These are phyloP conservation scores for Leptogaster cylindrica DNA, from an alignment of 2,888 invertebrate genomes.

Conservation along the genomic window DNA sequence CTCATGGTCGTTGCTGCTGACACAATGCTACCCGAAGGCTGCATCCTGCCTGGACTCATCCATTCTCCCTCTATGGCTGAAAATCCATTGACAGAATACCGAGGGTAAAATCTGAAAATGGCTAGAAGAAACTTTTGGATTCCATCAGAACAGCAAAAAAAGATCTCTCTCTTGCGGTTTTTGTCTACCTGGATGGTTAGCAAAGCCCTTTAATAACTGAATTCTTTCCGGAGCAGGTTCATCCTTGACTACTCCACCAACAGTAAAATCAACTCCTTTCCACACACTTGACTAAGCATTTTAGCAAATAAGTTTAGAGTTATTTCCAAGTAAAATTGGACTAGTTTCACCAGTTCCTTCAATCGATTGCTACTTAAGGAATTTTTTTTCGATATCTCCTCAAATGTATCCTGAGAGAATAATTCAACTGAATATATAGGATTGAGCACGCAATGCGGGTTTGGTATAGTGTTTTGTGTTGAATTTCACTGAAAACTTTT, in stretches of 20 bases:
- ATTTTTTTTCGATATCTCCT: slow-evolving; percentile 7
- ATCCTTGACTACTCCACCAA: slow-evolving; percentile 6
- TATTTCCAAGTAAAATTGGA: slow-evolving; percentile 27
- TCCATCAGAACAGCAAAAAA: no score
- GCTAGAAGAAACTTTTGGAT: no score
- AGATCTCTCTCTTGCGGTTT: no score
- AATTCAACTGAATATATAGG: slow-evolving; percentile 26
- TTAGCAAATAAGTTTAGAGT: slow-evolving; percentile 22
- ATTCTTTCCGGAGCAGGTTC: slow-evolving; percentile 5
- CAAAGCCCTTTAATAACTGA: no score
- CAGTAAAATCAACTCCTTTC: slow-evolving; percentile 11
- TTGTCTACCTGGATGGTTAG: no score
- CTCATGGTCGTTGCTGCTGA: no score
- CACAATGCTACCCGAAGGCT: no score
- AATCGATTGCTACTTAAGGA: slow-evolving; percentile 25
- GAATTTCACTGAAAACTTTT: slow-evolving; percentile 1
- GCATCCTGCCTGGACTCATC: no score
- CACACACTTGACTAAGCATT: slow-evolving; percentile 21
- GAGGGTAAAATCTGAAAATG: no score
- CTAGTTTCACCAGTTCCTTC: neutral
- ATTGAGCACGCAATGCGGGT: slow-evolving; percentile 1
- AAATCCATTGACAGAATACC: no score
- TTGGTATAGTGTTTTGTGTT: neutral
- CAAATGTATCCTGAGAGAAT: slow-evolving; percentile 13
- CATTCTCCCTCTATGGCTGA: no score